Conservation (phyloP, 2,888 invertebrate species). For the Cataglyphis albicans region DNA sequence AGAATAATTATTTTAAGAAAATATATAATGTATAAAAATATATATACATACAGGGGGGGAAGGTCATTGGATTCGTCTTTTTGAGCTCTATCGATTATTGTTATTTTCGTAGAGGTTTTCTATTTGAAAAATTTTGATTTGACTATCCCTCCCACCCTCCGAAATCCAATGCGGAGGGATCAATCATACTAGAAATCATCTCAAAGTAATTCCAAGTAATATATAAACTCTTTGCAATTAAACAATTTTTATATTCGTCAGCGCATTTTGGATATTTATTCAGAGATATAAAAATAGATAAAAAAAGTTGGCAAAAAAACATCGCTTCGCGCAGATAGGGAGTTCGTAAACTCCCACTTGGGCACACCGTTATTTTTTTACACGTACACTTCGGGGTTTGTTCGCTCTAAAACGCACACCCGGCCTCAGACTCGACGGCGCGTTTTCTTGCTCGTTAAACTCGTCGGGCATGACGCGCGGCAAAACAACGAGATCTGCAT, state of each 20-base stretch:
- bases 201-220: too few relatives aligned
- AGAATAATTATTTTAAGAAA: constrained; percentile 18
- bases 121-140: too few relatives aligned
- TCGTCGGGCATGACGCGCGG: constrained; percentile 49
- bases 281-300: not conserved
- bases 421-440: constrained; percentile 15
- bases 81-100: too few relatives aligned
- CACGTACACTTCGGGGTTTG: constrained; percentile 40
- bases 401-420: constrained; percentile 42
- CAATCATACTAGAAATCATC: too few relatives aligned
- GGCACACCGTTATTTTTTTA: constrained; percentile 15
- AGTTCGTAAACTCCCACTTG: not conserved
- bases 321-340: not conserved
- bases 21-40: constrained; percentile 12
- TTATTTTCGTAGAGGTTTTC: too few relatives aligned
- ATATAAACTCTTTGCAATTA: constrained; percentile 20
- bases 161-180: too few relatives aligned
- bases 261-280: not conserved
- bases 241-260: constrained; percentile 15
- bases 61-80: too few relatives aligned
- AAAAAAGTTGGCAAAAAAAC: not conserved
- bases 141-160: too few relatives aligned
- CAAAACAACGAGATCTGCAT: constrained; percentile 48
- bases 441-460: constrained; percentile 55
- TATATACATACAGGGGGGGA: not conserved